Conservation (phyloP, 1,140 invertebrate genomes). For the Tenebrio molitor region DNA sequence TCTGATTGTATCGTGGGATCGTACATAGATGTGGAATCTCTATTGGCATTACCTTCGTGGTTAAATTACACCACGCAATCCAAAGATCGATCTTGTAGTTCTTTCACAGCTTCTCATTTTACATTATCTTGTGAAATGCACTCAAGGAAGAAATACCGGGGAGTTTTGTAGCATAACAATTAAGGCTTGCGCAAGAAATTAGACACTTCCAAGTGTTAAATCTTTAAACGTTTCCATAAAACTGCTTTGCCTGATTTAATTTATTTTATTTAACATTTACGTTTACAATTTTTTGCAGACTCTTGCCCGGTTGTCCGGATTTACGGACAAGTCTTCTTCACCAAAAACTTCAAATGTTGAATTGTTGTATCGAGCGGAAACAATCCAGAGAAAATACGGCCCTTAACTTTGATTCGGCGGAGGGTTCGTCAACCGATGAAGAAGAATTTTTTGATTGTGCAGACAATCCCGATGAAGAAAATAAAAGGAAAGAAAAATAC, state of each 20-base stretch:
- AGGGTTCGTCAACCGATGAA: slow-evolving; percentile 67
- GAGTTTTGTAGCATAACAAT: too few species aligned
- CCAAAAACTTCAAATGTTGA: slow-evolving; percentile 97
- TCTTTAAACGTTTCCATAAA: too few species aligned
- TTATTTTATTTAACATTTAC: too few species aligned
- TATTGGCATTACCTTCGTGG: slow-evolving; percentile 1
- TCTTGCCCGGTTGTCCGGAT: slow-evolving; percentile 84
- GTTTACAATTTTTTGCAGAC: slow-evolving; percentile 74
- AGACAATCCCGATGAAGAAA: slow-evolving; percentile 72
- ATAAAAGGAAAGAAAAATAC: slow-evolving; percentile 65
- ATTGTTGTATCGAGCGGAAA: slow-evolving; percentile 92
- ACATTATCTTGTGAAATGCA: too few species aligned
- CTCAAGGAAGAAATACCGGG: too few species aligned
- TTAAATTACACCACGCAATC: too few species aligned
- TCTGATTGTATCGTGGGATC: slow-evolving; percentile 5
- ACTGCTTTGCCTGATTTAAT: too few species aligned
- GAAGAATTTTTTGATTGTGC: slow-evolving; percentile 90
- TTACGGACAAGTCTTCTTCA: slow-evolving; percentile 91
- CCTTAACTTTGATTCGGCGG: slow-evolving; percentile 55
- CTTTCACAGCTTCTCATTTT: too few species aligned
- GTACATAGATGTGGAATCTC: slow-evolving; percentile 13
- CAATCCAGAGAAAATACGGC: slow-evolving; percentile 68
- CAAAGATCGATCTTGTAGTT: too few species aligned
- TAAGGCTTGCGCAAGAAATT: neutral
- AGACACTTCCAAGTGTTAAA: too few species aligned